Conservation (phyloP, 2,888 invertebrate genomes). For the Zygaena filipendulae region DNA sequence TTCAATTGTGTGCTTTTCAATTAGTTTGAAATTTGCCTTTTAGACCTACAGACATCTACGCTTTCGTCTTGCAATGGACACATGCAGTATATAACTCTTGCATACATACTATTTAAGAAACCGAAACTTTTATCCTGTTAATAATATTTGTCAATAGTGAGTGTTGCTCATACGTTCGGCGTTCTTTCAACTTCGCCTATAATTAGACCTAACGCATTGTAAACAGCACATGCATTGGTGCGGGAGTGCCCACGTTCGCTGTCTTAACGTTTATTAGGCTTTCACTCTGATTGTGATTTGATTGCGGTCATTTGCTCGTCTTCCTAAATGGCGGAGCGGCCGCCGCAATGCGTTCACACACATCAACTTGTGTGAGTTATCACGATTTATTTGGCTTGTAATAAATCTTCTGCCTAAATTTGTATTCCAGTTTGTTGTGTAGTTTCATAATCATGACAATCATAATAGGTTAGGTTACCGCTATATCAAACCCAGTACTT, state of each 20-base stretch:
- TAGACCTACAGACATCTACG: no score
- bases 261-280: constrained; percentile 30
- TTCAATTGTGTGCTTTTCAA: no score
- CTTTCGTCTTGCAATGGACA: no score
- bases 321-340: constrained; percentile 33
- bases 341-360: constrained; percentile 35
- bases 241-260: constrained; percentile 26
- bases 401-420: constrained; percentile 32
- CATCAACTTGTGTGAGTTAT: constrained; percentile 31
- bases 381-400: constrained; percentile 32
- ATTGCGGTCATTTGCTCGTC: constrained; percentile 53
- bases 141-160: constrained; percentile 38
- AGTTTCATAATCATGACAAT: no score
- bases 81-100: no score
- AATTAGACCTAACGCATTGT: constrained; percentile 53
- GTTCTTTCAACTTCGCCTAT: no score
- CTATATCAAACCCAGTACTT: no score
- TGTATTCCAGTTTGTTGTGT: no score
- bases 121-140: no score
- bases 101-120: no score
- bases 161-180: constrained; percentile 35
- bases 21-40: no score
- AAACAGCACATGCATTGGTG: constrained; percentile 35
- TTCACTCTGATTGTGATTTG: constrained; percentile 59
- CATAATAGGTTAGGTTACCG: no score